These are phyloP conservation scores for Halichoerus grypus DNA, from an alignment of 2,113 vertebrate species.

Conservation along the genomic window DNA sequence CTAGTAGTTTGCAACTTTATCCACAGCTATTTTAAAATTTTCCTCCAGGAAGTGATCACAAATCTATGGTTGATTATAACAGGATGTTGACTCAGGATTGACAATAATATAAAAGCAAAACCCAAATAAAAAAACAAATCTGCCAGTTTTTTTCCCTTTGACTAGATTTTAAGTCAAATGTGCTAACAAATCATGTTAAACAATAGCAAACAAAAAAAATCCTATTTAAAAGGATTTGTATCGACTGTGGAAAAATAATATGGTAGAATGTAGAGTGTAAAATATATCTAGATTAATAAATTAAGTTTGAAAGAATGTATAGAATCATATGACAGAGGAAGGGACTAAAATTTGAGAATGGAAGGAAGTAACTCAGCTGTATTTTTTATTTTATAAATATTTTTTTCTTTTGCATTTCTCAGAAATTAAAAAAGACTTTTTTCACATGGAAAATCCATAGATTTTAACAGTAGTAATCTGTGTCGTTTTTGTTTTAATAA, in stretches of 20 bases:
- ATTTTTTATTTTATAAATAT: not conserved
- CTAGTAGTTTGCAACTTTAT: not conserved
- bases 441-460: not conserved
- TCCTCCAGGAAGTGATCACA: not conserved
- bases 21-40: not conserved
- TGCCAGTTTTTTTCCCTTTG: not conserved
- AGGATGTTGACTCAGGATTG: not conserved
- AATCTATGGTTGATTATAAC: not conserved
- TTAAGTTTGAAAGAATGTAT: not conserved
- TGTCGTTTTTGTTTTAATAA: not conserved
- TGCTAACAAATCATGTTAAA: slow-evolving; percentile 35
- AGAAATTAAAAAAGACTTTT: not conserved
- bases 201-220: slow-evolving; percentile 36
- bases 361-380: not conserved
- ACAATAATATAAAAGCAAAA: slow-evolving; percentile 38
- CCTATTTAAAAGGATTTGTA: not conserved
- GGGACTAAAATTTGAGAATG: not conserved
- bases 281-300: slow-evolving; percentile 9
- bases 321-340: not conserved
- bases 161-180: slow-evolving; percentile 36
- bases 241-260: not conserved
- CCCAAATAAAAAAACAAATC: not conserved
- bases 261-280: not conserved
- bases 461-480: not conserved
- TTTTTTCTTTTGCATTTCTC: slow-evolving; percentile 6